Evolutionary conservation across 2,888 invertebrate genomes (phyloP).

Genomic region (Acronicta psi): DNA sequence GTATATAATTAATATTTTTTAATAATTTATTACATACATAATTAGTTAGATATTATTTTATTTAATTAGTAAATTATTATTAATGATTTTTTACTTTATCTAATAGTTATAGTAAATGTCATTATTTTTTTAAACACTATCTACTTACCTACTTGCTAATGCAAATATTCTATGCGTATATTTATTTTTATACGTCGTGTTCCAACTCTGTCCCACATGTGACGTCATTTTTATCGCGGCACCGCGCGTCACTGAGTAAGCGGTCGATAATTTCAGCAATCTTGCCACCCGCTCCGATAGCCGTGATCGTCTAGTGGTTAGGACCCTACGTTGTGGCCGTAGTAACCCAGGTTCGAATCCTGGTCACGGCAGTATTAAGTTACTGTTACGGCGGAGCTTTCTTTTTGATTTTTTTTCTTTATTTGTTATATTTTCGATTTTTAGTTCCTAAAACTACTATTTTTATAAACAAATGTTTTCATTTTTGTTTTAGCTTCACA

Average conservation of each 20-base stretch:
- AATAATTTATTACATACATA: too few relatives aligned
- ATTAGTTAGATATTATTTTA: too few relatives aligned
- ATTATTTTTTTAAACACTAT: too few relatives aligned
- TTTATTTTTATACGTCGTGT: not conserved
- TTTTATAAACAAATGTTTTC: not conserved
- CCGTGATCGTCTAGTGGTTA: conserved; percentile 94
- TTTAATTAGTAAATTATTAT: too few relatives aligned
- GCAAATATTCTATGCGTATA: too few relatives aligned
- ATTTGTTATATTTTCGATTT: too few relatives aligned
- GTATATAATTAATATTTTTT: too few relatives aligned
- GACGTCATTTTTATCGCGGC: conserved; percentile 20
- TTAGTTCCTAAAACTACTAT: too few relatives aligned
- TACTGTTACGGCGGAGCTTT: conserved; percentile 65
- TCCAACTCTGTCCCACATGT: conserved; percentile 8
- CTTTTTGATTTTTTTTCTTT: conserved; percentile 35
- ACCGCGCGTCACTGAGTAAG: conserved; percentile 10
- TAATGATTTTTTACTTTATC: too few relatives aligned
- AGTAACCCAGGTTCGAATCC: conserved; percentile 94
- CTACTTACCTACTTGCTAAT: too few relatives aligned
- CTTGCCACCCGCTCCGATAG: conserved; percentile 72
- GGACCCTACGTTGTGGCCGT: conserved; percentile 93
- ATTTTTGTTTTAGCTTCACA: too few relatives aligned
- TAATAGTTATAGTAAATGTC: too few relatives aligned
- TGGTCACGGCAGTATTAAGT: conserved; percentile 88
- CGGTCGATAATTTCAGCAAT: conserved; percentile 9